Evolutionary conservation across 2,113 vertebrate genomes (phyloP).

Genomic region (Euleptes europaea): DNA sequence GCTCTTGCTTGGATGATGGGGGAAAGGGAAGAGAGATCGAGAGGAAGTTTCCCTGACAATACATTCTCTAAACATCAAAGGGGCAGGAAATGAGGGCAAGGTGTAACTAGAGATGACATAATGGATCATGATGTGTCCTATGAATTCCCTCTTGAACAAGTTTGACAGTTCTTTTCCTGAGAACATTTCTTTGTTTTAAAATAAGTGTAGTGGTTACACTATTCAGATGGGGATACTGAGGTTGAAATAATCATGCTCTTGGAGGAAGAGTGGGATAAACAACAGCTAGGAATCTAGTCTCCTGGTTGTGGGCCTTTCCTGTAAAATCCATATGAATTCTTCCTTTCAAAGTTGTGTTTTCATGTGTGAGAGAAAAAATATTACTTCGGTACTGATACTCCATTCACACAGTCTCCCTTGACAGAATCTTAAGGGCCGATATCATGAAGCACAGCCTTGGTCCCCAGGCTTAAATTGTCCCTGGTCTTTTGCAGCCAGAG

Average conservation of each 20-base stretch:
- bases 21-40: no score
- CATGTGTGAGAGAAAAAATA: background rate
- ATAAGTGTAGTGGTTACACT: background rate
- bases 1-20: no score
- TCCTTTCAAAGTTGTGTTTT: background rate
- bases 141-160: background rate
- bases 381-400: background rate
- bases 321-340: background rate
- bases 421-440: background rate
- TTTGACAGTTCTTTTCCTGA: background rate
- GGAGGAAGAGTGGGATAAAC: no score
- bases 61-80: no score
- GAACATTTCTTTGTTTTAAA: background rate
- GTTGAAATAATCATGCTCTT: no score
- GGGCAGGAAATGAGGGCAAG: no score
- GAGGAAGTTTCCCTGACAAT: no score
- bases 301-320: background rate
- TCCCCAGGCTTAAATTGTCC: background rate
- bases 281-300: background rate
- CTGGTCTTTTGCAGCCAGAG: background rate
- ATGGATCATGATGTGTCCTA: background rate
- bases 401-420: no score
- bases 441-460: background rate
- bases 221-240: no score
- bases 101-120: no score